Evolutionary conservation across 2,113 vertebrate species (phyloP), one percentile per base, ranked within the genome.

Genomic region (Mola mola): DNA sequence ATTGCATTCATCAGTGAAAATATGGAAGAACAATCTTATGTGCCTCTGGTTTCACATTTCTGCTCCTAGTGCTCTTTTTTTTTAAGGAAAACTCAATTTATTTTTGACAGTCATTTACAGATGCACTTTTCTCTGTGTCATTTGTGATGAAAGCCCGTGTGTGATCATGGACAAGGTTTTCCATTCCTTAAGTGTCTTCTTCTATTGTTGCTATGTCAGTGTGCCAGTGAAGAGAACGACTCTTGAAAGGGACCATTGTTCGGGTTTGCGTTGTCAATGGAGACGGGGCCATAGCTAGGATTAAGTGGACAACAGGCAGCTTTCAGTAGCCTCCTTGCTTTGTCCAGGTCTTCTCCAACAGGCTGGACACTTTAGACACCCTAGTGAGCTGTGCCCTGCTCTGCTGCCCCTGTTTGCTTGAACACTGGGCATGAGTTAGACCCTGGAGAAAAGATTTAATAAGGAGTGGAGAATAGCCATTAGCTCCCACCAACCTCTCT

Each of bases 221-320:
- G 61, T 83, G 78, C 86, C 80, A 66, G 72, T 82, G 61, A 74
- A 83, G 76, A 87, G 66, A 86, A 66, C 42, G 28, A 62, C 33
- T 83, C 74, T 66, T 88, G 81, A 92, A 92, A 90, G 83, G 79
- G 70, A 46, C 87, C 63, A 82, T 88, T 89, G 83, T 90, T 84
- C 21, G 8, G 66, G 28, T 62, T 64, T 0, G 31, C 33, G 81
- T 90, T 83, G 87, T 90, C 88, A 84, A 67, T 78, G 87, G 87
- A 85, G 75, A 87, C 60, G 40, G 64, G 77, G 72, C 72, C 78
- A 70, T 55, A 57, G 78, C 55, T 56, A 34, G 82, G 89, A 90
- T 90, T 90, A 90, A 81, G 58, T 84, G 78, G 86, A 87, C 84
- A 86, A 89, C 81, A 88, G 83, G 71, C 72, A 78, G 86, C 82